Evolutionary conservation across 2,797 vertebrate genomes (phyloP).

Genomic region (Tarsius wallacei): DNA sequence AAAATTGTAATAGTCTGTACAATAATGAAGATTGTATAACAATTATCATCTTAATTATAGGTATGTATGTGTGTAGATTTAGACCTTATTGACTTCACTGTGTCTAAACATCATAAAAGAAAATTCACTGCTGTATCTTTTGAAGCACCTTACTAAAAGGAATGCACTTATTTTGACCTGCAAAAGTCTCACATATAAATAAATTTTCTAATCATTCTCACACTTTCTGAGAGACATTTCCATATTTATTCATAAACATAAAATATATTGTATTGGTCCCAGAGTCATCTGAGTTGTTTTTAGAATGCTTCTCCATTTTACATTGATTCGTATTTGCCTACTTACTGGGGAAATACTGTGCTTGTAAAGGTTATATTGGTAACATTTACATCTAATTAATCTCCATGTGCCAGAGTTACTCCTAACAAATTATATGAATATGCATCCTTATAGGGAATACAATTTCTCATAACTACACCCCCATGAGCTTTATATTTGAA

Average conservation of each 20-base stretch:
- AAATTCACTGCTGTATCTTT: neutral
- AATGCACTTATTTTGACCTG: neutral
- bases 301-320: neutral
- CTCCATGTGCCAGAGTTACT: neutral
- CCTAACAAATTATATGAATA: slow-evolving; percentile 35
- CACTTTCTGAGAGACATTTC: neutral
- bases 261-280: neutral
- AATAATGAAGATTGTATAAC: neutral
- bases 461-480: slow-evolving; percentile 49
- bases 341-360: neutral
- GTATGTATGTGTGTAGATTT: neutral
- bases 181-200: neutral
- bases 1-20: neutral
- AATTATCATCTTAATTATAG: neutral
- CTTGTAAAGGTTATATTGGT: slow-evolving; percentile 54
- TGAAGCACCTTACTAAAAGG: neutral
- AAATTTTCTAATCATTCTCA: neutral
- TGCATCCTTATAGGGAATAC: slow-evolving; percentile 23
- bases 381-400: slow-evolving; percentile 70
- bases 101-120: neutral
- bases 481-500: slow-evolving; percentile 63
- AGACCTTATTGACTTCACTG: neutral
- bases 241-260: slow-evolving; percentile 1
- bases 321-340: neutral
- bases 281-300: neutral